A percentile compares a stretch with the other conserved stretches of the same genome.
Evolutionary conservation across 1,140 invertebrate species (phyloP).

Genomic region (Meloidogyne chitwoodi): DNA sequence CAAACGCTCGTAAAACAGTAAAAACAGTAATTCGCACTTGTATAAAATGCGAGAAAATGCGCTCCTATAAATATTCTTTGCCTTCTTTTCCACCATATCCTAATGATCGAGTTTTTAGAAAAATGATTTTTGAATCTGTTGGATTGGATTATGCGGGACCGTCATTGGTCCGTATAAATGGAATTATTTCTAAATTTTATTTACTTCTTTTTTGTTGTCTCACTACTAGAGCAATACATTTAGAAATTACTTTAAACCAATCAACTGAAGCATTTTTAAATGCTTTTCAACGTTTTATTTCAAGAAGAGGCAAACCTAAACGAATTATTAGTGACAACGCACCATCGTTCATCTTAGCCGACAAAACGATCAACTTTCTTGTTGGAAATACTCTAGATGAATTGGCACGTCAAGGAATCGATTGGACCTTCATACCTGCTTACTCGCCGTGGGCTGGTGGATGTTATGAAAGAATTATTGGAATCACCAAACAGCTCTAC

Average conservation of each 20-base stretch:
- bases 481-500: neutral
- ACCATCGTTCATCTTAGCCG: neutral
- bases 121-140: conserved; percentile 1
- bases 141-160: conserved; percentile 22
- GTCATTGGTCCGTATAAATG: neutral
- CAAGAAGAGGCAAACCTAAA: neutral
- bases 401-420: neutral
- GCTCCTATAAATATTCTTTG: neutral
- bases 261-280: neutral
- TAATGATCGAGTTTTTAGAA: neutral
- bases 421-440: neutral
- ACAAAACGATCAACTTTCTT: neutral
- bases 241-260: neutral
- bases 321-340: neutral
- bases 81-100: conserved; percentile 11
- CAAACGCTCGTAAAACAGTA: neutral
- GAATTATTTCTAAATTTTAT: too few relatives aligned
- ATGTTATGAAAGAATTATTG: neutral
- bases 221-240: neutral
- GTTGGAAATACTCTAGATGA: neutral
- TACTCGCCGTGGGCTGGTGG: neutral
- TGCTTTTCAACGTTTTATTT: conserved; percentile 1
- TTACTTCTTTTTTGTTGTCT: neutral
- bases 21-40: neutral
- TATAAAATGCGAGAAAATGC: neutral